Evolutionary conservation across 2,797 vertebrate species (phyloP), one percentile per base, ranked within the genome.

Genomic region (Argentina silus): DNA sequence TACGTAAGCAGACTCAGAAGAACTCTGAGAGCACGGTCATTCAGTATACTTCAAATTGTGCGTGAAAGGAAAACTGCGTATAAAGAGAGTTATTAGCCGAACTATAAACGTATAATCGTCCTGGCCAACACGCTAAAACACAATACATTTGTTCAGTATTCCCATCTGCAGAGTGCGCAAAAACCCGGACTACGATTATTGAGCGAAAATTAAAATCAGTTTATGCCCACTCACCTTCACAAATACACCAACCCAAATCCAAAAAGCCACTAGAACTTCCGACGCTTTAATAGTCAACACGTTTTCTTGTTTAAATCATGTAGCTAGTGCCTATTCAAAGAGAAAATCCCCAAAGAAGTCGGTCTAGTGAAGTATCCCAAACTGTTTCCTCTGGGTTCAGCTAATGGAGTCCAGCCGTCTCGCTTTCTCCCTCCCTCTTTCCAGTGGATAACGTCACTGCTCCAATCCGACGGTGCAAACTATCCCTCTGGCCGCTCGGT

Each of bases 371-470:
- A 92, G 91, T 93, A 91, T 92, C 91, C 91, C 90, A 87, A 87
- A 88, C 83, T 87, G 88, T 89, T 90, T 93, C 88, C 92, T 89
- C 69, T 66, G 85, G 89, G 76, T 90, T 85, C 64, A 78, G 86
- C 83, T 94, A 95, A 95, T 95, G 94, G 94, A 95, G 94, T 93
- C 93, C 90, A 89, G 90, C 85, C 88, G 78, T 82, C 83, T 75
- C 78, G 78, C 81, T 75, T 74, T 63, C 77, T 64, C 88, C 85
- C 90, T 86, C 87, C 82, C 77, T 43, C 69, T 74, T 78, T 87
- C 81, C 85, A 85, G 50, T 78, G 70, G 78, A 89, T 90, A 70
- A 93, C 92, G 92, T 94, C 93, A 93, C 89, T 82, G 76, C 79
- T 90, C 90, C 88, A 88, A 75, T 90, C 90, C 88, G 78, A 81